phyloP scores from a whole-genome alignment of 2,888 invertebrate genomes.

The Physocephala rufipes region DNA sequence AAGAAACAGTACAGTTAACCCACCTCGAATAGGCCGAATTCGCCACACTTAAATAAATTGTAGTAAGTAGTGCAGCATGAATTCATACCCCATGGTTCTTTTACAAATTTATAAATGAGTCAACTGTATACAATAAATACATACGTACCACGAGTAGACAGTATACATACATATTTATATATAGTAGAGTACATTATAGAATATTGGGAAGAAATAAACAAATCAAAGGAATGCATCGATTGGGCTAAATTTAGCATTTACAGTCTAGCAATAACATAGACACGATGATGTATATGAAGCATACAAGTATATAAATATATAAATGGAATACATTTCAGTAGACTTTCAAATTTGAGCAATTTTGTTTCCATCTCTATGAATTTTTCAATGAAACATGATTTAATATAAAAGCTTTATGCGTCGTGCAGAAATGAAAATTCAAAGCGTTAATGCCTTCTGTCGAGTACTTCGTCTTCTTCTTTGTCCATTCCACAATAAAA shows the following conservation, averaged over 20 bases:
- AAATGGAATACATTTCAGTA: conserved; percentile 24
- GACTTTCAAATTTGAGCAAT: background rate
- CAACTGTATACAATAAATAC: background rate
- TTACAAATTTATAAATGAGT: no score
- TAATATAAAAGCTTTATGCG: background rate
- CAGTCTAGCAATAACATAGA: conserved; percentile 19
- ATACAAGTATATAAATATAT: conserved; percentile 11
- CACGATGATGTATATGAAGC: conserved; percentile 18
- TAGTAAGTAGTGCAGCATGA: background rate
- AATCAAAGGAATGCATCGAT: background rate
- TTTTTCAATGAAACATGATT: background rate
- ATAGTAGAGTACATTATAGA: background rate
- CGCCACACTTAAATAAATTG: background rate
- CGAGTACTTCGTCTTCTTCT: no score
- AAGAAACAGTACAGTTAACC: background rate
- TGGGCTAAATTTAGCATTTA: conserved; percentile 11
- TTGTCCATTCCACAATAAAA: no score
- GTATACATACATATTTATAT: background rate
- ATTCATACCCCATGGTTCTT: no score
- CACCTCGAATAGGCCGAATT: background rate
- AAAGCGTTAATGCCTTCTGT: background rate
- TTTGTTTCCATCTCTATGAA: background rate
- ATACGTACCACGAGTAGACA: no score
- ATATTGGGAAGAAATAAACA: background rate
- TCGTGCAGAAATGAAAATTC: background rate